A percentile compares a stretch with the other conserved stretches of the same genome.
These are phyloP conservation scores for Cavia aperea DNA, from an alignment of 2,113 vertebrate species.

Conservation along the genomic window DNA sequence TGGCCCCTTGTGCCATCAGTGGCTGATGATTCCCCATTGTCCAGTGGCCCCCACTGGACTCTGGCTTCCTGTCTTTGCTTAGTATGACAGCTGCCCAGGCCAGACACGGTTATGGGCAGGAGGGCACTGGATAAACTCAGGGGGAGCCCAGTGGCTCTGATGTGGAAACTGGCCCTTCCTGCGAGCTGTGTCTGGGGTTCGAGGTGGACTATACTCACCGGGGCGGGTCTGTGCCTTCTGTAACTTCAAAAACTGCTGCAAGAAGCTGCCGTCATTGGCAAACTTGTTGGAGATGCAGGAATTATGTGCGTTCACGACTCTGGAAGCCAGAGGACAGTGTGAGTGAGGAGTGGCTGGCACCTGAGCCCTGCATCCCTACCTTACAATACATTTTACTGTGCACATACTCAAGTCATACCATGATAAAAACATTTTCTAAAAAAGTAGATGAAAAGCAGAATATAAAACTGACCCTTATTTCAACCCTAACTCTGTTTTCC, in stretches of 20 bases:
- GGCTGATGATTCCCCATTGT: too few relatives aligned
- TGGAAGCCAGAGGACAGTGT: constrained; percentile 52
- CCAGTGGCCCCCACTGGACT: background rate
- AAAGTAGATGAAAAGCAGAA: background rate
- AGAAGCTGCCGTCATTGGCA: constrained; percentile 93
- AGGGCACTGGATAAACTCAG: background rate
- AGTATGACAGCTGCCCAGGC: background rate
- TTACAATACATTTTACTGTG: background rate
- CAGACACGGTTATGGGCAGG: fast-evolving
- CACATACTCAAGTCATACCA: background rate
- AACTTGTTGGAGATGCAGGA: constrained; percentile 87
- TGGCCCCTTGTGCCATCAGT: too few relatives aligned
- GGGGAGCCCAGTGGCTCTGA: background rate
- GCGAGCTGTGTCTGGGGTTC: too few relatives aligned
- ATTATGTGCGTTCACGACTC: constrained; percentile 72
- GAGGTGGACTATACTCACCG: constrained; percentile 43
- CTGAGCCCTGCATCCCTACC: background rate
- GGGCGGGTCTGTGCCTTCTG: constrained; percentile 86
- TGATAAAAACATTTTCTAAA: background rate
- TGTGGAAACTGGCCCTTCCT: background rate
- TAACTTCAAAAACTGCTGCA: constrained; percentile 95
- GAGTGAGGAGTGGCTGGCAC: background rate
- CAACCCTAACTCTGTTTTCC: background rate
- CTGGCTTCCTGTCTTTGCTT: background rate
- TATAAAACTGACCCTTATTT: background rate